Evolutionary conservation across 1,140 invertebrate genomes (phyloP).

Genomic region (Hirudo medicinalis): DNA sequence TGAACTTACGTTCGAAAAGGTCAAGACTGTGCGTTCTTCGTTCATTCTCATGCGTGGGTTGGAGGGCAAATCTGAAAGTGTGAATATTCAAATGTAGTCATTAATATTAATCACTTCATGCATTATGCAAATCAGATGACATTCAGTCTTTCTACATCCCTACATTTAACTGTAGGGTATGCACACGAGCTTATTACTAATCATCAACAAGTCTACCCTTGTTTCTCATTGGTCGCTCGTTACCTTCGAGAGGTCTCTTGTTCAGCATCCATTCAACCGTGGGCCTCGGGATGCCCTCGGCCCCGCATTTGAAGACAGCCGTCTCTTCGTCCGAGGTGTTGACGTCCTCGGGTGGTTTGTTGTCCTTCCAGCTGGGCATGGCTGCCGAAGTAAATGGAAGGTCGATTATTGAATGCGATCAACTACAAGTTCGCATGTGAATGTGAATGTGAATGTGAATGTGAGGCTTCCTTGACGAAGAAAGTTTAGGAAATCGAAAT

Average conservation of each 20-base stretch:
- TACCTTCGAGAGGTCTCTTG: constrained; percentile 9
- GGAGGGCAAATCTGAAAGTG: neutral
- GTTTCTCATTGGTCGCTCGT: neutral
- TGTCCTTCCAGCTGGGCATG: constrained; percentile 8
- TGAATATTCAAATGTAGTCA: too few species aligned
- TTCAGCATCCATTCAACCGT: constrained; percentile 4
- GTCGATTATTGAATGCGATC: neutral
- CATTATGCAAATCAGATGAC: neutral
- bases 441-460: neutral
- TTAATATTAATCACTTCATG: too few species aligned
- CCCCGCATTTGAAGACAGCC: constrained; percentile 5
- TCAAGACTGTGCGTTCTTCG: neutral
- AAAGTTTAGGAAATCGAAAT: neutral
- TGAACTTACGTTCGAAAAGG: neutral
- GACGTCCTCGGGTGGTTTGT: neutral
- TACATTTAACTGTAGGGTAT: neutral
- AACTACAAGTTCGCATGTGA: too few species aligned
- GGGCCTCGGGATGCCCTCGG: neutral
- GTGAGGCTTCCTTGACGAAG: neutral
- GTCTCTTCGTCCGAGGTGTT: constrained; percentile 10
- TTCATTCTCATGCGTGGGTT: neutral
- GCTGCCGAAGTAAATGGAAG: neutral
- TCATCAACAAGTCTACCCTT: neutral
- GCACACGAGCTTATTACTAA: neutral
- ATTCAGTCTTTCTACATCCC: neutral